phyloP scores from a whole-genome alignment of 2,888 invertebrate genomes.

The Ornithoptera alexandrae region DNA sequence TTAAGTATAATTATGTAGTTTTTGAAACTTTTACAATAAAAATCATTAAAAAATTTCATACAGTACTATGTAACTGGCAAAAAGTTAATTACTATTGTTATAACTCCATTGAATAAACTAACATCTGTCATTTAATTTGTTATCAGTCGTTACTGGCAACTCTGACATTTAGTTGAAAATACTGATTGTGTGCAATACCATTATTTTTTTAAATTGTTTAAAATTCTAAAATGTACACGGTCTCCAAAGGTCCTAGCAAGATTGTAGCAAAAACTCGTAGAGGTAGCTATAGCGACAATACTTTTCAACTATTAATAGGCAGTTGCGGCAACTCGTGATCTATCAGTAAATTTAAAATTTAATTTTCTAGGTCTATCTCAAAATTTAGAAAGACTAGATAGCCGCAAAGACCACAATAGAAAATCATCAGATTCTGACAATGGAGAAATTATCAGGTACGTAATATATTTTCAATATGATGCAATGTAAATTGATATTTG shows the following conservation, averaged over 20 bases:
- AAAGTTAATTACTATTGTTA: neutral
- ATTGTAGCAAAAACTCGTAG: conserved; percentile 92
- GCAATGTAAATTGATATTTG: conserved; percentile 56
- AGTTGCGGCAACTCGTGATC: conserved; percentile 27
- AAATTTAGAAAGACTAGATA: conserved; percentile 89
- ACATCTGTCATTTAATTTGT: neutral
- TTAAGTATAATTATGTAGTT: too few species aligned
- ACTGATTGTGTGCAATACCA: conserved; percentile 45
- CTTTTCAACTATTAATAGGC: conserved; percentile 15
- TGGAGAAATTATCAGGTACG: conserved; percentile 84
- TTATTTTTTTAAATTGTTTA: conserved; percentile 55
- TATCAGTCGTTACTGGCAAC: conserved; percentile 17
- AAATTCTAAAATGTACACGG: conserved; percentile 88
- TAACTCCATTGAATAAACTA: neutral
- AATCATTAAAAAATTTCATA: neutral
- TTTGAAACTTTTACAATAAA: neutral
- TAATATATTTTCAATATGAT: conserved; percentile 39
- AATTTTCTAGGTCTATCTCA: conserved; percentile 85
- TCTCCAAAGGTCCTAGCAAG: conserved; percentile 92
- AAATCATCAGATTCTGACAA: conserved; percentile 84
- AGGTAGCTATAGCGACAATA: conserved; percentile 71
- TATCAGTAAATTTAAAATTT: conserved; percentile 42
- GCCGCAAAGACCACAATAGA: conserved; percentile 84
- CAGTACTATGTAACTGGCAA: neutral
- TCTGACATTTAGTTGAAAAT: conserved; percentile 26